phyloP scores from a whole-genome alignment of 2,113 vertebrate genomes.

The Bungarus multicinctus region DNA sequence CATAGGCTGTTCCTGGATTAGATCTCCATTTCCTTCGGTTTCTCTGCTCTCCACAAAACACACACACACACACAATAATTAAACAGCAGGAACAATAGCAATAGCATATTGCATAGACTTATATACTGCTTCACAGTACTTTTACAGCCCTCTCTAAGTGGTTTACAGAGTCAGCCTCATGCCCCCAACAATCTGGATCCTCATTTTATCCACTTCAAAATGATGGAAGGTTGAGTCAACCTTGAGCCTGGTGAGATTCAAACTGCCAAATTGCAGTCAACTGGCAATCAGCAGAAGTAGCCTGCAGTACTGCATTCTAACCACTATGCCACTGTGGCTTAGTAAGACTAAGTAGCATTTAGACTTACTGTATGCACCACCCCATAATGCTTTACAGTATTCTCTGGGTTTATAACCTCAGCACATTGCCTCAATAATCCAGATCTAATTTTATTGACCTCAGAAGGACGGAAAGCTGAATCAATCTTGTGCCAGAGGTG shows the following conservation, averaged over 20 bases:
- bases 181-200: background rate
- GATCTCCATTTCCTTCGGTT: background rate
- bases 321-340: no score
- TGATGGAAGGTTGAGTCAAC: background rate
- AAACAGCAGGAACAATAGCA: background rate
- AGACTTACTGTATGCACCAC: no score
- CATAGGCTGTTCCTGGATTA: background rate
- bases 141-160: no score
- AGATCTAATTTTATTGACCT: background rate
- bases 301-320: no score
- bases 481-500: background rate
- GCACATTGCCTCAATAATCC: background rate
- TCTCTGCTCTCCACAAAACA: background rate
- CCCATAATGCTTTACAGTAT: no score
- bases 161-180: background rate
- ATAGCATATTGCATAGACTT: background rate
- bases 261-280: no score
- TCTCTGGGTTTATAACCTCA: background rate
- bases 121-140: background rate
- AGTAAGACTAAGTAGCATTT: no score
- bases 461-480: background rate
- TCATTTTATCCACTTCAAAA: background rate
- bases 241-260: background rate
- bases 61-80: background rate
- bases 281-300: no score